These are phyloP conservation scores for Diceros bicornis DNA, from an alignment of 2,797 vertebrate genomes.

Conservation along the genomic window DNA sequence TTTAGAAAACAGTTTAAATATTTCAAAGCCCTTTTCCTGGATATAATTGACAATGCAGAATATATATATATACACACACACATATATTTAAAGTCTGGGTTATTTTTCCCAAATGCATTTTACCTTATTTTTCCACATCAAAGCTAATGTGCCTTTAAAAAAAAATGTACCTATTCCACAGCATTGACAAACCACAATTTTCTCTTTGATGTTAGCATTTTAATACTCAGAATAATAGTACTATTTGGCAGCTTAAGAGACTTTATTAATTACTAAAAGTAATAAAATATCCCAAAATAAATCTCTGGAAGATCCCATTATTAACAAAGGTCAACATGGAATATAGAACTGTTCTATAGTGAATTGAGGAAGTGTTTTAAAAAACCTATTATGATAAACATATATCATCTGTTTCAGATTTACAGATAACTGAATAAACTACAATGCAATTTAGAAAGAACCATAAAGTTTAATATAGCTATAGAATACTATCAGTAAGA, in stretches of 20 bases:
- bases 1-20: background rate
- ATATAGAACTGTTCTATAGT: background rate
- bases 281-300: slow-evolving; percentile 50
- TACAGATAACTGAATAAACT: slow-evolving; percentile 24
- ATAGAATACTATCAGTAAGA: background rate
- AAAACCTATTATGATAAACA: background rate
- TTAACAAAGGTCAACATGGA: slow-evolving; percentile 29
- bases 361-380: background rate
- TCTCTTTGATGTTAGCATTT: slow-evolving; percentile 41
- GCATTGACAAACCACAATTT: background rate
- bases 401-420: slow-evolving; percentile 17
- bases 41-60: background rate
- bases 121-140: background rate
- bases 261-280: slow-evolving; percentile 23
- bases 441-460: slow-evolving; percentile 17
- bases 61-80: background rate
- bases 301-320: background rate
- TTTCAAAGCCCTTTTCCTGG: slow-evolving; percentile 4
- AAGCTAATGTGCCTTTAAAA: background rate
- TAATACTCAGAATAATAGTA: slow-evolving; percentile 6
- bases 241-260: slow-evolving; percentile 27
- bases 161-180: background rate
- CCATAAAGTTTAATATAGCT: background rate
- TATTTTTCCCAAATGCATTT: background rate
- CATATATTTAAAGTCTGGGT: background rate